phyloP scores from a whole-genome alignment of 2,113 vertebrate species.

The Podilymbus podiceps region DNA sequence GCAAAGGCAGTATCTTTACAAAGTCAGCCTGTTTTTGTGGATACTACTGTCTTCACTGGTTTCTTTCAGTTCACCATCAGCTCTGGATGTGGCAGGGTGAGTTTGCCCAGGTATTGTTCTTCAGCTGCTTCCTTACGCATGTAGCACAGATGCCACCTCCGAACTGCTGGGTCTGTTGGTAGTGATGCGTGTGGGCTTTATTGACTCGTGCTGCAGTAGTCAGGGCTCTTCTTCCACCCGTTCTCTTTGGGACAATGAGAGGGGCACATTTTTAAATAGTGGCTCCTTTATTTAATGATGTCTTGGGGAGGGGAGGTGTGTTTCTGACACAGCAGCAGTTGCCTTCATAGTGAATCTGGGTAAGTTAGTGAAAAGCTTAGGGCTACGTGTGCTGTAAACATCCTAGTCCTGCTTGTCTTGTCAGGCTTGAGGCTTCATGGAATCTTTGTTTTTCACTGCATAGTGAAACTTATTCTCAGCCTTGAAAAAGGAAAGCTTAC shows the following conservation, averaged over 20 bases:
- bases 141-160: neutral
- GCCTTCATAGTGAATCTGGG: neutral
- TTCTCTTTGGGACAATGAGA: neutral
- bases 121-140: rapidly evolving
- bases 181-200: neutral
- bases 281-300: neutral
- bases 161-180: neutral
- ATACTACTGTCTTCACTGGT: neutral
- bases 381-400: neutral
- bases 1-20: neutral
- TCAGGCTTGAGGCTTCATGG: neutral
- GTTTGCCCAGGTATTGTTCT: neutral
- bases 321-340: neutral
- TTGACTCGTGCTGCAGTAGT: neutral
- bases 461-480: neutral
- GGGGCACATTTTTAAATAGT: neutral
- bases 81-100: neutral
- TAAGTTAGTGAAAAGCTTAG: neutral
- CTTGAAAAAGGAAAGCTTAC: neutral
- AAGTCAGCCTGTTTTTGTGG: neutral
- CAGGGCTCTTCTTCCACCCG: neutral
- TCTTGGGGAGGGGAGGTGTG: neutral
- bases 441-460: neutral
- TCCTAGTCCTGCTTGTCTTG: neutral
- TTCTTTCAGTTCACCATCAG: neutral